Evolutionary conservation across 1,140 invertebrate species (phyloP).

Genomic region (Eumeta japonica): DNA sequence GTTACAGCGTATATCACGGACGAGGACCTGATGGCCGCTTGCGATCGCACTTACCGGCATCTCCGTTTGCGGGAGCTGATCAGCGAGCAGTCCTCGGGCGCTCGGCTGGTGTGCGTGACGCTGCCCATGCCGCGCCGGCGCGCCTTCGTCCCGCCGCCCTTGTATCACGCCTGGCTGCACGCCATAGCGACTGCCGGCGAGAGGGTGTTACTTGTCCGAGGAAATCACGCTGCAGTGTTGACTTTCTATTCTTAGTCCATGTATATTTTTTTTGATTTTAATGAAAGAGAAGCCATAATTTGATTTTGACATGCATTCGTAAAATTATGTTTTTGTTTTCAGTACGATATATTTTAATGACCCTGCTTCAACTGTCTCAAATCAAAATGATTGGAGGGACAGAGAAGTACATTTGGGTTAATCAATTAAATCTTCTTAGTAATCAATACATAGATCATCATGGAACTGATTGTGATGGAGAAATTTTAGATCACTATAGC

Average conservation of each 20-base stretch:
- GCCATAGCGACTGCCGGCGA: slow-evolving; percentile 75
- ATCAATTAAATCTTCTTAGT: too few relatives aligned
- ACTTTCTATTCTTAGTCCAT: slow-evolving; percentile 94
- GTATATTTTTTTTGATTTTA: too few relatives aligned
- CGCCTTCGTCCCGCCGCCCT: slow-evolving; percentile 74
- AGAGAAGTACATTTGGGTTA: too few relatives aligned
- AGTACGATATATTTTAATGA: too few relatives aligned
- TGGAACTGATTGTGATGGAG: too few relatives aligned
- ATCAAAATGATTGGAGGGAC: too few relatives aligned
- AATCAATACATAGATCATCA: too few relatives aligned
- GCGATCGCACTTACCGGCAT: slow-evolving; percentile 89
- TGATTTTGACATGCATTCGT: too few relatives aligned
- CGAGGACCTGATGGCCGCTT: slow-evolving; percentile 78
- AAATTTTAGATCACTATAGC: too few relatives aligned
- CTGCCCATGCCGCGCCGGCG: slow-evolving; percentile 89
- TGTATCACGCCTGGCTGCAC: slow-evolving; percentile 95
- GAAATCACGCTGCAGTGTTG: slow-evolving; percentile 93
- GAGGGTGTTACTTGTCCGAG: slow-evolving; percentile 74
- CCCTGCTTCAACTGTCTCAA: too few relatives aligned
- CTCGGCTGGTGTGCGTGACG: slow-evolving; percentile 91
- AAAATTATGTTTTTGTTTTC: too few relatives aligned
- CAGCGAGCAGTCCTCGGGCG: slow-evolving; percentile 78
- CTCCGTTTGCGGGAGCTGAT: slow-evolving; percentile 85
- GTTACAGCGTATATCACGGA: slow-evolving; percentile 75
- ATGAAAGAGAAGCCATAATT: too few relatives aligned